Conservation (phyloP, 2,888 invertebrate genomes). For the Acronicta leporina region DNA sequence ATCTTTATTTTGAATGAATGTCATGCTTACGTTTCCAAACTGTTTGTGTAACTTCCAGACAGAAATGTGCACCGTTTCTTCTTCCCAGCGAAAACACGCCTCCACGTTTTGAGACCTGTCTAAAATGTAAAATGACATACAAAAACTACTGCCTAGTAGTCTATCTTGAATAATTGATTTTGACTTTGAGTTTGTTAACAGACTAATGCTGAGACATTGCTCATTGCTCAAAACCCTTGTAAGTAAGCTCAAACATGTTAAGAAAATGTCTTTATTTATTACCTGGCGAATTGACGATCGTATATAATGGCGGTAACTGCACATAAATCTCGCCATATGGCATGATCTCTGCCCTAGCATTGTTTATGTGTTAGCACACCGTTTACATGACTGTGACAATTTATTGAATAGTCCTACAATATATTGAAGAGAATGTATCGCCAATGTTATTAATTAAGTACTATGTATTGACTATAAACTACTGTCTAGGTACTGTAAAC, state of each 20-base stretch:
- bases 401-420: constrained; percentile 29
- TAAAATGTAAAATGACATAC: no score
- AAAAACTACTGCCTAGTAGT: no score
- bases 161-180: no score
- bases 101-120: no score
- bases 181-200: no score
- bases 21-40: no score
- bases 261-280: constrained; percentile 39
- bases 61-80: no score
- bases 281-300: constrained; percentile 30
- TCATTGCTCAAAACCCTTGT: constrained; percentile 22
- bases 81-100: no score
- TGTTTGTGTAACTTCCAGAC: no score
- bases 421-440: constrained; percentile 17
- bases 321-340: constrained; percentile 43
- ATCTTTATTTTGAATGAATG: no score
- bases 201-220: constrained; percentile 13
- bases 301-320: constrained; percentile 31
- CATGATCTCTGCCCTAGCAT: constrained; percentile 44
- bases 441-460: constrained; percentile 6
- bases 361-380: constrained; percentile 25
- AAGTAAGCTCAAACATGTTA: constrained; percentile 30
- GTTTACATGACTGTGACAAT: constrained; percentile 41
- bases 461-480: constrained; percentile 20
- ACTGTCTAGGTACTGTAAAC: constrained; percentile 2